Base-by-base conservation (phyloP, 2,888 invertebrate species). In the Cremastinae sp. region DNA sequence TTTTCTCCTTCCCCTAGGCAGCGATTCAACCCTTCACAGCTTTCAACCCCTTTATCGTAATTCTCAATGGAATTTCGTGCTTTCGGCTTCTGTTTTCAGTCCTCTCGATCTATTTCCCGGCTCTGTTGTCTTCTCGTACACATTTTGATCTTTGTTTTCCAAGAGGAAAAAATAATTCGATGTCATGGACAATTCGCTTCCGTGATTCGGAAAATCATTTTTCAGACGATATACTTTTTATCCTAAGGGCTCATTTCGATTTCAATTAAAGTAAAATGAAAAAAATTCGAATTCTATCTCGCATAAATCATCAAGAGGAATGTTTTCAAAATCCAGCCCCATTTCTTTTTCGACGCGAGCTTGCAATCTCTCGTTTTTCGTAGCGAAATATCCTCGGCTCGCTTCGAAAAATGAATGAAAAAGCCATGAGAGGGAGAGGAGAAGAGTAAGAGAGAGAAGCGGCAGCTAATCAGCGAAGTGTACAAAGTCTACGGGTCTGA, bases 391-490 rank as follows among this genome's bases (percentile, higher is more conserved):
- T 47, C 61, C n/a, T 34, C 20, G 36, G 49, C 41, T 61, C 49
- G 51, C 51, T 45, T 2, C n/a, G 22, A 53, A n/a, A 28, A 51
- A 64, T 10, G 66, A 5, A 16, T 36, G 36, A 14, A 22, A 43
- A 45, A 16, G 12, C 28, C 34, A 10, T 12, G 28, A 66, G 34
- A 38, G 22, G 36, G 20, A 34, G 20, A 49, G 53, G 41, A 49
- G 53, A 43, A 16, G 43, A 54, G 51, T 58, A 10, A 54, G 28
- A 65, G 68, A 58, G 16, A 59, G 64, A 59, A 66, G 64, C 58
- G 72, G 64, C 62, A 82, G 81, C 84, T 87, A 87, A 87, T 87
- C 86, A 85, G 80, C 84, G 82, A 80, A 87, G 84, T 86, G 85
- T 86, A 87, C 84, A 81, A 83, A 83, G 80, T 84, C 82, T 78